Percentiles rank a stretch among this genome's conserved stretches.
phyloP scores from a whole-genome alignment of 2,113 vertebrate genomes.

The Hipposideros armiger region DNA sequence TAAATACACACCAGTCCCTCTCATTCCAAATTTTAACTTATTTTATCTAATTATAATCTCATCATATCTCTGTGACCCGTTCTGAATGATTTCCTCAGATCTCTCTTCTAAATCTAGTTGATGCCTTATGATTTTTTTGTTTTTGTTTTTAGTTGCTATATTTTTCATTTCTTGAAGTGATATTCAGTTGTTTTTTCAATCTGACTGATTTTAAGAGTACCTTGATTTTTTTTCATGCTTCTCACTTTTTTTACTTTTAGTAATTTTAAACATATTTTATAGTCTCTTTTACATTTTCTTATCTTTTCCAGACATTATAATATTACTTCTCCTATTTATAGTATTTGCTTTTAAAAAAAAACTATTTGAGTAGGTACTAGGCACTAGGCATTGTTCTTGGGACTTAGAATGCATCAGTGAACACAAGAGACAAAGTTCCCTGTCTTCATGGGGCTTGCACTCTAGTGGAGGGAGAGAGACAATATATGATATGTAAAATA shows the following conservation, averaged over 20 bases:
- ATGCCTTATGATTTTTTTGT: not conserved
- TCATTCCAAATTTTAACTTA: not conserved
- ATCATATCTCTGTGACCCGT: not conserved
- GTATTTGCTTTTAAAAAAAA: not conserved
- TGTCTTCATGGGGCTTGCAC: not conserved
- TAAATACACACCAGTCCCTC: not conserved
- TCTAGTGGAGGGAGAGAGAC: not conserved
- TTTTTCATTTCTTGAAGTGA: not conserved
- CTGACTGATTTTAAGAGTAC: not conserved
- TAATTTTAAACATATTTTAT: slow-evolving; percentile 8
- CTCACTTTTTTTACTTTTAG: slow-evolving; percentile 22
- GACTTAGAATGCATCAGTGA: not conserved
- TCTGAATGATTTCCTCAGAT: not conserved
- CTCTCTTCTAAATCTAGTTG: not conserved
- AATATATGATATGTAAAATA: not conserved
- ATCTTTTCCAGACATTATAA: not conserved
- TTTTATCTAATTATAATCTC: not conserved
- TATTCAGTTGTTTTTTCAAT: slow-evolving; percentile 1
- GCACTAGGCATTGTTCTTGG: not conserved
- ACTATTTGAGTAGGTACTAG: not conserved
- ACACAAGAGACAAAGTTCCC: not conserved
- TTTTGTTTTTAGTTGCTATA: not conserved
- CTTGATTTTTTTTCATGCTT: not conserved
- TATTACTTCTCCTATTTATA: not conserved
- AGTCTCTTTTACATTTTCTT: not conserved